Evolutionary conservation across 1,140 invertebrate species (phyloP).

Genomic region (Drosophila varians): DNA sequence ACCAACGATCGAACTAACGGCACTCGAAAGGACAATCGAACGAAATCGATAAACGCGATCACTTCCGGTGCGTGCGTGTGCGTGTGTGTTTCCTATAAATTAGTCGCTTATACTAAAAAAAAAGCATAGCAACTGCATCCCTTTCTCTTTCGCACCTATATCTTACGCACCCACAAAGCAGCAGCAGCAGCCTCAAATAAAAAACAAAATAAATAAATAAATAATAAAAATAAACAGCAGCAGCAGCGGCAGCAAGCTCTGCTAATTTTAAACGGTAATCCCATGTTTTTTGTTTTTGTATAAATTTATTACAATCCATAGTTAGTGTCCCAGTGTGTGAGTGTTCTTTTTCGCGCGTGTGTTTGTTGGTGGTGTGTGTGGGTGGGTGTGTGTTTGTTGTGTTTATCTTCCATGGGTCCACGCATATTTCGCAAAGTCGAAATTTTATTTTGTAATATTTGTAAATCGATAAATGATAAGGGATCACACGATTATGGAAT

Average conservation of each 20-base stretch:
- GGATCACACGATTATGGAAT: constrained; percentile 8
- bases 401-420: constrained; percentile 28
- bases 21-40: constrained; percentile 21
- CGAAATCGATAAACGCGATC: constrained; percentile 35
- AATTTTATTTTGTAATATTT: constrained; percentile 28
- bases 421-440: constrained; percentile 30
- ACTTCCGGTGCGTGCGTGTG: constrained; percentile 54
- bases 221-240: constrained; percentile 31
- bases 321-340: constrained; percentile 8
- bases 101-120: constrained; percentile 9
- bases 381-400: constrained; percentile 29
- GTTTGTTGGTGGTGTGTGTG: constrained; percentile 17
- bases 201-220: constrained; percentile 33
- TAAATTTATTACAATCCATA: constrained; percentile 39
- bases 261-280: constrained; percentile 76
- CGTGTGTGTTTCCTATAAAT: constrained; percentile 6
- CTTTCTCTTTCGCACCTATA: constrained; percentile 32
- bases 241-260: constrained; percentile 50
- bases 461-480: constrained; percentile 42
- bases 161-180: constrained; percentile 48
- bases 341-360: constrained; percentile 15
- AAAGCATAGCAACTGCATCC: constrained; percentile 15
- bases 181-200: constrained; percentile 11
- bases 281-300: constrained; percentile 55
- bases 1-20: constrained; percentile 36